Conservation (phyloP, 1,140 invertebrate species). For the Heterodera carotae region DNA sequence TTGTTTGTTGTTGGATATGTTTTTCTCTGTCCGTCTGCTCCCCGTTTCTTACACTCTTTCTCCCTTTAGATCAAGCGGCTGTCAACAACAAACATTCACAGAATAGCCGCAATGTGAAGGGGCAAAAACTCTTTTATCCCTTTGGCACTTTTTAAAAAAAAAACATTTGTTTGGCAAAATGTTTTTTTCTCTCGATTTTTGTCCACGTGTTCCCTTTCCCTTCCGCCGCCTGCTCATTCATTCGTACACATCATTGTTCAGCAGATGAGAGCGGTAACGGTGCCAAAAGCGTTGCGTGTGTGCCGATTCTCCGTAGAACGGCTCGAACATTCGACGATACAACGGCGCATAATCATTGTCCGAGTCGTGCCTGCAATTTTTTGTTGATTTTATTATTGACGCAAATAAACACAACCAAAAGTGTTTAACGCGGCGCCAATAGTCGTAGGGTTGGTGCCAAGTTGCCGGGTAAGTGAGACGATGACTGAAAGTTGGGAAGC, state of each 20-base stretch:
- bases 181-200: background rate
- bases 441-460: conserved; percentile 19
- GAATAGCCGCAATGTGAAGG: background rate
- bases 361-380: conserved; percentile 24
- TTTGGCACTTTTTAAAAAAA: background rate
- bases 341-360: conserved; percentile 27
- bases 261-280: conserved; percentile 24
- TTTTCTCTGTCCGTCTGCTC: background rate
- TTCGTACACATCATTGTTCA: conserved; percentile 17
- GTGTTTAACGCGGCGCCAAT: conserved; percentile 19
- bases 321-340: conserved; percentile 22
- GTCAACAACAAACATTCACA: background rate
- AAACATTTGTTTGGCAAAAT: conserved; percentile 8
- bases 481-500: background rate
- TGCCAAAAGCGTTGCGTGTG: conserved; percentile 26
- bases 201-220: background rate
- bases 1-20: background rate
- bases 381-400: too few species aligned
- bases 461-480: conserved; percentile 15
- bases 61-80: background rate
- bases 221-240: background rate
- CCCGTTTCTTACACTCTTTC: background rate
- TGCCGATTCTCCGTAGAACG: conserved; percentile 15
- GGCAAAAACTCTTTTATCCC: background rate
- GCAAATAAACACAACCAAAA: too few species aligned